Evolutionary conservation across 2,113 vertebrate species (phyloP), one percentile per base, ranked within the genome.

Genomic region (Piaya cayana): DNA sequence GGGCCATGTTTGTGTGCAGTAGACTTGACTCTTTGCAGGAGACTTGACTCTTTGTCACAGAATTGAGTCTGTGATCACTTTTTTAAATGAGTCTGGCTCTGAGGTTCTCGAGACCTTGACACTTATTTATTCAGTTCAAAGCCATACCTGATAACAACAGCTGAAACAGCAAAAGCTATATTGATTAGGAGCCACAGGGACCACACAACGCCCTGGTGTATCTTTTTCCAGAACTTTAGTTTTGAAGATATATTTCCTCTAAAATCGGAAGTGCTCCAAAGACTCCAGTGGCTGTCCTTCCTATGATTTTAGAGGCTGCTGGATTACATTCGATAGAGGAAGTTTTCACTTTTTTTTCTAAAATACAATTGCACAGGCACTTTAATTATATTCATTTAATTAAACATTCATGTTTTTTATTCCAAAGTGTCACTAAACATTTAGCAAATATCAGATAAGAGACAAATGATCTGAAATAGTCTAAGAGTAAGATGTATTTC

Each of bases 391-490:
- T 82, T 91, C 19, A 49, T 42, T 85, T 91, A 55, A 78, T 71
- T 65, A 90, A 85, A 65, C 23, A 72, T 84, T 70, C 34, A 49
- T 75, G 14, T 52, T 25, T 9, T 84, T 92, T 89, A 84, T 89
- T 84, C 47, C 47, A 68, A 89, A 68, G 52, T 80, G 20, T 43
- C 81, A 84, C 15, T 30, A 82, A 30, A 63, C 17, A 75, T 93
- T 82, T 79, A 1, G 0, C 47, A 75, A 76, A 21, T 60, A 11
- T 69, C 58, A 64, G 15, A 75, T 71, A 91, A 93, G 82, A 49
- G 15, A 82, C 29, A 65, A 77, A 62, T 91, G 26, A 79, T 85
- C 58, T 71, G 69, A 89, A 91, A 55, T 59, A 81, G 22, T 70
- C 43, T 67, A 55, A 74, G 6, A 47, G 55, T 16, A 56, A 37